These are phyloP conservation scores for Heterodera filipjevi DNA, from an alignment of 2,888 invertebrate genomes.

Conservation along the genomic window DNA sequence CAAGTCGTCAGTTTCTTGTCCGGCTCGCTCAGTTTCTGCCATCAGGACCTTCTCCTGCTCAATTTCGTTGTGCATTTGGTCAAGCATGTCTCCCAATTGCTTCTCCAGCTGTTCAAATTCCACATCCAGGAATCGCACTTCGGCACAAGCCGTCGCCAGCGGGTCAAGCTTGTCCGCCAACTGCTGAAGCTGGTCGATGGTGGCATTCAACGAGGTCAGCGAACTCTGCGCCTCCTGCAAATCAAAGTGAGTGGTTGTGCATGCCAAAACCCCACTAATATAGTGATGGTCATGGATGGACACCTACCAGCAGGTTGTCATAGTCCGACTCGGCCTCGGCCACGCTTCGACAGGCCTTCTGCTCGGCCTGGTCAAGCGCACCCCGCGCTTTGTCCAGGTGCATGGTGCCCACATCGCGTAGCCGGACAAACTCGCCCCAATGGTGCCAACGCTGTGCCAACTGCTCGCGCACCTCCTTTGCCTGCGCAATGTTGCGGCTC, in stretches of 20 bases:
- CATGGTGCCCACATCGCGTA: slow-evolving; percentile 47
- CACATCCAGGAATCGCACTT: slow-evolving; percentile 54
- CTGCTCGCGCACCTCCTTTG: slow-evolving; percentile 9
- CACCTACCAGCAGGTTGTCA: slow-evolving; percentile 29
- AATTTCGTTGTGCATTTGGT: slow-evolving; percentile 29
- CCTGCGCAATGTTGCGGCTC: too few species aligned
- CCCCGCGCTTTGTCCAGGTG: slow-evolving; percentile 29
- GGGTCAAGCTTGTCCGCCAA: slow-evolving; percentile 52
- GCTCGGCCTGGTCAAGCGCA: slow-evolving; percentile 10
- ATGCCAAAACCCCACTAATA: too few species aligned
- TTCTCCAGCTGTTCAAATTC: slow-evolving; percentile 52
- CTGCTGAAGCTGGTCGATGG: slow-evolving; percentile 24
- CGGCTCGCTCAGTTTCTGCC: slow-evolving; percentile 16
- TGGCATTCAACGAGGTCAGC: neutral
- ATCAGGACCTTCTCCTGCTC: slow-evolving; percentile 34
- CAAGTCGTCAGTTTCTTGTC: slow-evolving; percentile 22
- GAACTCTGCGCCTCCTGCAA: slow-evolving; percentile 10
- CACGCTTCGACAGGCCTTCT: slow-evolving; percentile 18
- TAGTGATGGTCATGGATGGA: too few species aligned
- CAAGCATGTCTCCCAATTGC: slow-evolving; percentile 44
- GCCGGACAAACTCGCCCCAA: slow-evolving; percentile 43
- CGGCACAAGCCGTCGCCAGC: slow-evolving; percentile 50
- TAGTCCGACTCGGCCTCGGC: slow-evolving; percentile 27
- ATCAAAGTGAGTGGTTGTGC: too few species aligned
- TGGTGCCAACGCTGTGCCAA: slow-evolving; percentile 19